Evolutionary conservation across 2,888 invertebrate genomes (phyloP).

Genomic region (Lucinisca nassula): DNA sequence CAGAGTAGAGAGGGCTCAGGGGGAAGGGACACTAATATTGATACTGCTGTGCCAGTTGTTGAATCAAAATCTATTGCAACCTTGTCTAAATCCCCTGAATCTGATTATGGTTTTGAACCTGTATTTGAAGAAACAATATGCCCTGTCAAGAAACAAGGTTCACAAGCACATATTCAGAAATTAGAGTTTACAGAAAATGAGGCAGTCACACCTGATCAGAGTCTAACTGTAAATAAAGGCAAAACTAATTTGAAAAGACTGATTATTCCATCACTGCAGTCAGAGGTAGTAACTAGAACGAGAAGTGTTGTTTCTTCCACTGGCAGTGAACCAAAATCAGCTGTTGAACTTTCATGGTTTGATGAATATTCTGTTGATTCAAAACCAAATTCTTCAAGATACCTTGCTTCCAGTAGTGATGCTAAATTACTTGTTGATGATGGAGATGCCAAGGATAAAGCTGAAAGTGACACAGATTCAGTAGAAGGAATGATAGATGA

Average conservation of each 20-base stretch:
- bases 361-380: conserved; percentile 33
- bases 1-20: conserved; percentile 56
- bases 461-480: conserved; percentile 57
- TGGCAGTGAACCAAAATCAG: conserved; percentile 7
- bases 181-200: neutral
- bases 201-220: neutral
- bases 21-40: conserved; percentile 31
- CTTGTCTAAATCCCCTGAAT: neutral
- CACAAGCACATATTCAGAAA: neutral
- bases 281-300: neutral
- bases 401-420: neutral
- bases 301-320: neutral
- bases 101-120: neutral
- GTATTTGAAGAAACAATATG: neutral
- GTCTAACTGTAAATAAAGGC: neutral
- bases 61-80: neutral
- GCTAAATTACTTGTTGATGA: neutral
- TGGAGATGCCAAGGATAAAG: neutral
- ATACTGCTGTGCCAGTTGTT: neutral
- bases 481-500: conserved; percentile 64
- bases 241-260: neutral
- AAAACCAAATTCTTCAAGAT: neutral
- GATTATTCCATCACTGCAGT: neutral
- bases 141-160: neutral
- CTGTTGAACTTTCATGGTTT: conserved; percentile 51